A percentile compares a stretch with the other conserved stretches of the same genome.
phyloP scores from a whole-genome alignment of 1,140 invertebrate species.

The Temnothorax longispinosus region DNA sequence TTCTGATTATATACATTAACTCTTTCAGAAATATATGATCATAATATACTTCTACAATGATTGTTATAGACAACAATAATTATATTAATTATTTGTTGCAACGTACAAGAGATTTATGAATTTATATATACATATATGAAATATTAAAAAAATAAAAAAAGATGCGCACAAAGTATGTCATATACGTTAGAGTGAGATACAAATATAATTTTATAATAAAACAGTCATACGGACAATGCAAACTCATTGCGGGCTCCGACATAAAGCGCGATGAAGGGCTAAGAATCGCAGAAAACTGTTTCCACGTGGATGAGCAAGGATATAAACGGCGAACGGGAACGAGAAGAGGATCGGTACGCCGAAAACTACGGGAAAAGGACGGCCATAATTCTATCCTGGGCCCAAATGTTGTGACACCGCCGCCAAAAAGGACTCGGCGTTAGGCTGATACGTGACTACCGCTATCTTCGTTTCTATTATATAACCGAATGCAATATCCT shows the following conservation, averaged over 20 bases:
- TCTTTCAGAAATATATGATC: not conserved
- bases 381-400: constrained; percentile 66
- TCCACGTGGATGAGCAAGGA: constrained; percentile 41
- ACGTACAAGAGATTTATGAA: not conserved
- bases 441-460: constrained; percentile 37
- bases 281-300: constrained; percentile 44
- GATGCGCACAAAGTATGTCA: not conserved
- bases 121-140: not conserved
- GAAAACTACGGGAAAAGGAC: constrained; percentile 60
- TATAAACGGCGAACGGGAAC: constrained; percentile 8
- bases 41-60: not conserved
- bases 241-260: constrained; percentile 21
- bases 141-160: not conserved
- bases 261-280: not conserved
- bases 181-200: not conserved
- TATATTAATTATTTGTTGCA: not conserved
- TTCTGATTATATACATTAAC: not conserved
- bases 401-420: constrained; percentile 73
- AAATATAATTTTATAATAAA: not conserved
- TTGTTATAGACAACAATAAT: not conserved
- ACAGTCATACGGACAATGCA: not conserved
- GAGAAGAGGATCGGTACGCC: constrained; percentile 11
- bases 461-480: constrained; percentile 57
- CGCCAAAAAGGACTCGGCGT: constrained; percentile 51
- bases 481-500: not conserved